These are phyloP conservation scores for Anguilla megastoma DNA, from an alignment of 2,797 vertebrate species.

Conservation along the genomic window DNA sequence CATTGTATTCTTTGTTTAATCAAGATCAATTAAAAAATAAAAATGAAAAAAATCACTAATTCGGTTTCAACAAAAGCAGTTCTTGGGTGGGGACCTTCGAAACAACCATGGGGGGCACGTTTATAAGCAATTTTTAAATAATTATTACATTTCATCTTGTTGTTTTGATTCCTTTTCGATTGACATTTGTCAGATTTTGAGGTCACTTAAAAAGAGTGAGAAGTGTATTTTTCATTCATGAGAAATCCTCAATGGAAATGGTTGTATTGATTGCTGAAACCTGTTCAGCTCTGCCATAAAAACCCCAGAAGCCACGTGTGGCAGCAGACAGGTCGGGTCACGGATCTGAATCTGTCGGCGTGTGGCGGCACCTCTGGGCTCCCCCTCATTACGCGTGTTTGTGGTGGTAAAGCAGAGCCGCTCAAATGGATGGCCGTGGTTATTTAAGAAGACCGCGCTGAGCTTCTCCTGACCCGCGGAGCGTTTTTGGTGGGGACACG, in stretches of 20 bases:
- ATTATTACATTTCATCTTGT: background rate
- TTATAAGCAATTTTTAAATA: background rate
- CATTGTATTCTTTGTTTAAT: background rate
- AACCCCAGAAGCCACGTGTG: background rate
- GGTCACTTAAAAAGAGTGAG: background rate
- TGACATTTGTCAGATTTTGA: background rate
- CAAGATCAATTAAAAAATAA: background rate
- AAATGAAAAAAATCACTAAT: background rate
- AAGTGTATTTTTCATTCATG: background rate
- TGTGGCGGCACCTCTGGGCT: background rate
- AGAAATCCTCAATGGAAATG: background rate
- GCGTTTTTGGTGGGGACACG: background rate
- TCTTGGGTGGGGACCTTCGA: background rate
- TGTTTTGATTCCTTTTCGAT: background rate
- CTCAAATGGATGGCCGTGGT: background rate
- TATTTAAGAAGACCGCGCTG: background rate
- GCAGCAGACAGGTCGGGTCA: slow-evolving; percentile 19
- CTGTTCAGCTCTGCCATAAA: background rate
- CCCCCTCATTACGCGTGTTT: background rate
- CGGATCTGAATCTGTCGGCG: background rate
- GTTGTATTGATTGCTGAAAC: background rate
- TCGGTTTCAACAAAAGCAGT: background rate
- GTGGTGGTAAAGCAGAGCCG: background rate
- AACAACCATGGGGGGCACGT: background rate
- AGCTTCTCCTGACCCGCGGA: background rate